Base-by-base conservation (phyloP, 2,888 invertebrate genomes). In the Stramonita haemastoma region DNA sequence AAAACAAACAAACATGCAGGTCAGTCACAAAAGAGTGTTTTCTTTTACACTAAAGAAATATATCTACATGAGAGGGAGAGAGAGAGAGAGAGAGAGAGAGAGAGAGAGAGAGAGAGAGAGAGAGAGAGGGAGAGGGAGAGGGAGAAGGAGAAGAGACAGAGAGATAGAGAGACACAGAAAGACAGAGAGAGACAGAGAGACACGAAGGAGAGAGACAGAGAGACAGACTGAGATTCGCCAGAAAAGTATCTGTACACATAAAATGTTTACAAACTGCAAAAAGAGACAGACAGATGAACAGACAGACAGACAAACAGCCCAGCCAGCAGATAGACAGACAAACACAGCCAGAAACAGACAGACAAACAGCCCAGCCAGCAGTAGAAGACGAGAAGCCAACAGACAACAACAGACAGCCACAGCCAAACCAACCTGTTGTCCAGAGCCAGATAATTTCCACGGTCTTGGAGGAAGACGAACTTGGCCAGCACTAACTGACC, bases 401-500 rank as follows among this genome's bases (percentile, higher is more conserved):
- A 4, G 32, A 77, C 77, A 4, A 29, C 29, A 8, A 13, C 77
- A 77, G 6, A 13, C 77, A 29, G 32, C 29, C 77, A 77, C 32
- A 32, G 32, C 8, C 79, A 79, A 46, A 46, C 46, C 46, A 46
- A 94, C 95, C 94, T 94, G 91, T 95, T 95, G 89, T 94, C 90
- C 6, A 95, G 89, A 15, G 94, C 92, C 17, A 95, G 89, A 19
- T 90, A 73, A 29, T 91, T 90, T 1, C 93, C 93, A 13, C 89
- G 90, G 57, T 92, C 92, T 90, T 95, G 95, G 17, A 95, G 92
- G 89, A 95, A 95, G 11, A 92, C 87, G 86, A 90, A 92, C 83
- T 92, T 93, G 22, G 94, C 91, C 88, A 94, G 46, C 26, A 94
- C 22, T 0, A 90, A 89, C 89, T 95, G 95, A 0, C 89, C n/a